Conservation (phyloP, 1,140 invertebrate species). For the Anastrepha ludens region DNA sequence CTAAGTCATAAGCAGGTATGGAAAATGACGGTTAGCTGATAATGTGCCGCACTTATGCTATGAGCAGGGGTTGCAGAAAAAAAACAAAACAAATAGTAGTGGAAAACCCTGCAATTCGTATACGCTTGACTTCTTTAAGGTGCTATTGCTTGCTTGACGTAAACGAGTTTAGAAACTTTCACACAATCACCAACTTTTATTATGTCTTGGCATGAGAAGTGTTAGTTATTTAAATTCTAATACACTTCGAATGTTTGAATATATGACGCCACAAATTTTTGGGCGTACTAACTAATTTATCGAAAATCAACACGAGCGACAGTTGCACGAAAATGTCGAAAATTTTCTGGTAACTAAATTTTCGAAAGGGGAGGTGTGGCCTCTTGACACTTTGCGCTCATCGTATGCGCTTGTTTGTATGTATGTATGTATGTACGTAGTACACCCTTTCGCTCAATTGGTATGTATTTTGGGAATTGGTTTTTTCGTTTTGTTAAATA, state of each 20-base stretch:
- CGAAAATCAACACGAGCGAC: conserved; percentile 27
- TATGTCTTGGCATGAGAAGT: conserved; percentile 25
- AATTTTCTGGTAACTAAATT: not conserved
- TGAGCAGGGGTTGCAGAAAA: not conserved
- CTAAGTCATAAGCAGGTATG: not conserved
- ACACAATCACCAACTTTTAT: too few species aligned
- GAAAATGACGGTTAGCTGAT: conserved; percentile 19
- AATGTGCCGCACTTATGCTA: not conserved
- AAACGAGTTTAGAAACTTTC: not conserved
- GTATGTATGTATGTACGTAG: not conserved
- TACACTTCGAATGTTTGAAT: conserved; percentile 18
- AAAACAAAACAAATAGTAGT: too few species aligned
- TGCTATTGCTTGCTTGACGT: not conserved
- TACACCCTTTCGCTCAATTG: not conserved
- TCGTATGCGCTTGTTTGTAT: too few species aligned
- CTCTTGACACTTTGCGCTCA: conserved; percentile 6
- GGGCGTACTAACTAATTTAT: conserved; percentile 49
- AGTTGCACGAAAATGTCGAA: conserved; percentile 23
- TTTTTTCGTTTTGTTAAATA: not conserved
- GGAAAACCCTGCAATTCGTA: conserved; percentile 2
- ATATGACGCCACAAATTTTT: conserved; percentile 43
- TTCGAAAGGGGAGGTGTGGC: conserved; percentile 15
- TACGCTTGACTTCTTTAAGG: conserved; percentile 1
- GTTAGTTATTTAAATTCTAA: conserved; percentile 37
- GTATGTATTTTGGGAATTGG: not conserved